Base-by-base conservation (phyloP, 2,888 invertebrate species). In the Alloplasta piceator region DNA sequence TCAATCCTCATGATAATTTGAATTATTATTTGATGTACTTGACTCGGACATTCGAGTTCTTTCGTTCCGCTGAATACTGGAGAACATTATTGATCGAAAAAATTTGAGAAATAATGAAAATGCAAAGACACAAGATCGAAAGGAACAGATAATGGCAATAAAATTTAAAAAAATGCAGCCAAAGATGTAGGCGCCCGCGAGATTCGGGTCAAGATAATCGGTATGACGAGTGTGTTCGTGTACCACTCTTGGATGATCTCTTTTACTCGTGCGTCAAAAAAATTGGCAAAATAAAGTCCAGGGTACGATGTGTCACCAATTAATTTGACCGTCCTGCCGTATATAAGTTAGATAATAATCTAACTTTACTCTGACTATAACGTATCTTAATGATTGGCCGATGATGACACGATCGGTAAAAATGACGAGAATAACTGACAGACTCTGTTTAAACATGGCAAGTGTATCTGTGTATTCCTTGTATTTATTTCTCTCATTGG, bases 321-420 rank as follows among this genome's bases (percentile, higher is more conserved):
- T 61, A 84, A 87, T 86, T 81, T 78, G 85, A 88, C 82, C 85
- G 85, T 89, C 87, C 87, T 89, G 89, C 87, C 88, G 88, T 87
- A 55, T 56, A 72, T 70, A n/a, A n/a, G n/a, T n/a, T n/a, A n/a
- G n/a, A n/a, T n/a, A n/a, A 73, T 76, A 50, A 48, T 67, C 39
- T 12, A 52, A 43, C 43, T 63, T 50, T 16, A 76, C 55, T 75
- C 70, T 56, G 75, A 71, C 60, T 61, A n/a, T 60, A 83, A 86
- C 83, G 83, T 86, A 87, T 86, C 82, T 84, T 72, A 78, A 80
- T 74, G 78, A 82, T 84, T 85, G 82, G 85, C 83, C 83, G 84
- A 78, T 86, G 58, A 66, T 46, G 41, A 61, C 14, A 52, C 52
- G 52, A 52, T 14, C 52, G 52, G 52, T 52, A 14, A 12, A 26